Evolutionary conservation across 2,888 invertebrate species (phyloP), one percentile per base, ranked within the genome.

Genomic region (Polymixis flavicincta): DNA sequence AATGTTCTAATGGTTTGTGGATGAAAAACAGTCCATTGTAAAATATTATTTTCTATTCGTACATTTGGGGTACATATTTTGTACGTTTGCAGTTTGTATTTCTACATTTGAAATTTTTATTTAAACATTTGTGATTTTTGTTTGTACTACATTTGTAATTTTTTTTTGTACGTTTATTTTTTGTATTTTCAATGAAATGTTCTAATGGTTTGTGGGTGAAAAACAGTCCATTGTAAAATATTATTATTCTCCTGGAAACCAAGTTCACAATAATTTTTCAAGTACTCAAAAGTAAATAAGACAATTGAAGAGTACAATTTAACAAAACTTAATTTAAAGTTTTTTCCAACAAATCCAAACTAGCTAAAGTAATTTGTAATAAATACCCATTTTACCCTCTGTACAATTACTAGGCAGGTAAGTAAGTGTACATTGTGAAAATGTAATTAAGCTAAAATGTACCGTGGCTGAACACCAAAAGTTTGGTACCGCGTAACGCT

Each of bases 381-480:
- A 83, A 87, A 85, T 86, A 84, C 73, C 60, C 64, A 61, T n/a
- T 59, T 64, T 63, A 76, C 55, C 65, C 66, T 61, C 37, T 63
- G 70, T 71, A 82, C 74, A 87, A 85, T 75, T 76, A 79, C 80
- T 61, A 78, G 69, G 74, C 72, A 76, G 78, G 82, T 84, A 85
- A 77, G 73, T 74, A 82, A 75, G 64, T 71, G 76, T 83, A 85
- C 84, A 86, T 85, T 87, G 83, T 88, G 89, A 87, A 89, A 92
- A 90, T 90, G 91, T 92, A 93, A 94, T 94, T 94, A 92, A 91
- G 89, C 86, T 90, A 88, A 92, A 93, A 92, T 91, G 92, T 91
- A 87, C 87, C 85, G 83, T 86, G 88, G 88, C 85, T 85, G 88
- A 89, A 90, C 89, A 89, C 87, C 86, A 88, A 89, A 92, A 93